Percentiles rank a stretch among this genome's conserved stretches.
phyloP scores from a whole-genome alignment of 2,113 vertebrate species.

The Centropus unirufus region DNA sequence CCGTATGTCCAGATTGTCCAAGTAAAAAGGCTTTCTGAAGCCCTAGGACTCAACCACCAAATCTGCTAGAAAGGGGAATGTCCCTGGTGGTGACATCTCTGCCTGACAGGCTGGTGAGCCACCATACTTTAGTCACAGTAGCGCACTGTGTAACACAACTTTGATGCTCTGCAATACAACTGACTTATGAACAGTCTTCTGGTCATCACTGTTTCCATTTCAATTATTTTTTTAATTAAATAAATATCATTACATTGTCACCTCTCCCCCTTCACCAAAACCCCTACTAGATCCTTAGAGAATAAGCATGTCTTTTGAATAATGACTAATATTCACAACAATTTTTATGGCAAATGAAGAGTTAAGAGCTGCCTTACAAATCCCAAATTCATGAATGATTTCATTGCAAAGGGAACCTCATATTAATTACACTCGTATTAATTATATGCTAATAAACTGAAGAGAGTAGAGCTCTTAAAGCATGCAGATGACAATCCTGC shows the following conservation, averaged over 20 bases:
- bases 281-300: not conserved
- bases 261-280: not conserved
- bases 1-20: not conserved
- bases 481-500: not conserved
- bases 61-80: not conserved
- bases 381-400: not conserved
- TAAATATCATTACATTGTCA: not conserved
- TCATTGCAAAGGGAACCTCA: not conserved
- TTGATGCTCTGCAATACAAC: not conserved
- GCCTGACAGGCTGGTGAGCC: not conserved
- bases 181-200: not conserved
- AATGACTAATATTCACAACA: not conserved
- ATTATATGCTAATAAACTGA: slow-evolving; percentile 33
- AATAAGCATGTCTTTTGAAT: not conserved
- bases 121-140: not conserved
- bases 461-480: not conserved
- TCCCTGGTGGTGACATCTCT: not conserved
- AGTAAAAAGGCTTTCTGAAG: not conserved
- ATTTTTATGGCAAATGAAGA: not conserved
- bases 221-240: not conserved
- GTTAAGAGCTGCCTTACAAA: not conserved
- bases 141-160: not conserved
- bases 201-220: not conserved
- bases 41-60: not conserved
- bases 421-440: slow-evolving; percentile 3